A percentile compares a stretch with the other conserved stretches of the same genome.
phyloP scores from a whole-genome alignment of 1,140 invertebrate genomes.

The Trichonephila clavata region DNA sequence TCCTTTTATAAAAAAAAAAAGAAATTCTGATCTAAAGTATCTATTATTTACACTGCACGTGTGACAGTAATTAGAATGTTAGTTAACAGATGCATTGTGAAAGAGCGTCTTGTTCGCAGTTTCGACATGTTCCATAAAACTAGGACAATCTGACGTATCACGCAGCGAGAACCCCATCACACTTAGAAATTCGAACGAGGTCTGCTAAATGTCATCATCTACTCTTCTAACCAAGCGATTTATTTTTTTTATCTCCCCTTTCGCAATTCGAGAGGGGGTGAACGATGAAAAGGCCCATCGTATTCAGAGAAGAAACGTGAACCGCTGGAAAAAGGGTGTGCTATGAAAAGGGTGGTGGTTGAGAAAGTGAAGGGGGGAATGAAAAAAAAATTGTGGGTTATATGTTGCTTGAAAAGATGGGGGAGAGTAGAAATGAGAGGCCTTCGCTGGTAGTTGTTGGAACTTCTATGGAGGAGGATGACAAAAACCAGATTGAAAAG shows the following conservation, averaged over 20 bases:
- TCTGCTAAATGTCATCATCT: not conserved
- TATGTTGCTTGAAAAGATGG: not conserved
- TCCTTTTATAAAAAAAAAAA: no score
- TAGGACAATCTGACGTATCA: not conserved
- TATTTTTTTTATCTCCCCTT: conserved; percentile 43
- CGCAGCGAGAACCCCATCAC: not conserved
- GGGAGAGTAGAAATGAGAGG: conserved; percentile 6
- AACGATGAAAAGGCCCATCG: conserved; percentile 56
- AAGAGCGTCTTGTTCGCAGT: not conserved
- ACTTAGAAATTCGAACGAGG: not conserved
- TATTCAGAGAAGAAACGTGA: conserved; percentile 17
- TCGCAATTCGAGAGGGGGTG: conserved; percentile 31
- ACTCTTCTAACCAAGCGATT: conserved; percentile 6
- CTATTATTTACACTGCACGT: no score
- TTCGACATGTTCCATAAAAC: not conserved
- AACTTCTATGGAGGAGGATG: conserved; percentile 5
- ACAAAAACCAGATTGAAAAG: conserved; percentile 51
- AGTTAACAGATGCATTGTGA: not conserved
- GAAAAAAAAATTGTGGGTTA: not conserved
- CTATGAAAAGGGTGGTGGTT: conserved; percentile 38
- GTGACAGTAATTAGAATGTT: no score
- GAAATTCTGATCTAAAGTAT: no score
- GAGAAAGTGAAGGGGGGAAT: not conserved
- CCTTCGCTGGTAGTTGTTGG: not conserved
- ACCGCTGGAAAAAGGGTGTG: conserved; percentile 53